A percentile compares a stretch with the other conserved stretches of the same genome.
These are phyloP conservation scores for Eristalinus sepulchralis DNA, from an alignment of 2,888 invertebrate species.

Conservation along the genomic window DNA sequence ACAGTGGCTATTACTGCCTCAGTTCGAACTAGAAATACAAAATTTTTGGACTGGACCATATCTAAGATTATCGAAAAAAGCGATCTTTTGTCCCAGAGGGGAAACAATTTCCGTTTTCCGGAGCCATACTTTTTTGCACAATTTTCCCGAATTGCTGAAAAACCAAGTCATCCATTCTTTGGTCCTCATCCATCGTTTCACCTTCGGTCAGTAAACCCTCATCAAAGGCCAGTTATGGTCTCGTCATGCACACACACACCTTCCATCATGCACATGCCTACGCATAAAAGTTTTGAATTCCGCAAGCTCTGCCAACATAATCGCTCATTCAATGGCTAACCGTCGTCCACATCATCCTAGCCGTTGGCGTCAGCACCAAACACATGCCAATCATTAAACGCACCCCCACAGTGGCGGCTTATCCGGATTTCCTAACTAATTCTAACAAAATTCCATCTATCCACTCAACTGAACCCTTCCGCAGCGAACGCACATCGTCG, in stretches of 20 bases:
- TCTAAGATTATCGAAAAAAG: too few species aligned
- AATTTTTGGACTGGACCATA: too few species aligned
- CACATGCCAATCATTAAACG: background rate
- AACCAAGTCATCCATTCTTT: too few species aligned
- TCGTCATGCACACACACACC: background rate
- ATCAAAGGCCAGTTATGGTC: background rate
- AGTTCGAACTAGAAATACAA: too few species aligned
- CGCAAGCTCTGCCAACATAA: background rate
- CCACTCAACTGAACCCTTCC: background rate
- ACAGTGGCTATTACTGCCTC: too few species aligned
- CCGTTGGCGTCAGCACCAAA: background rate
- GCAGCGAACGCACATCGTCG: background rate
- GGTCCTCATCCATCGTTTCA: too few species aligned
- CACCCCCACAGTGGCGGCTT: background rate
- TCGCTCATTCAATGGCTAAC: background rate
- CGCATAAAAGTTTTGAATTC: background rate
- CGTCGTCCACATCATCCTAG: background rate
- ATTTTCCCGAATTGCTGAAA: too few species aligned
- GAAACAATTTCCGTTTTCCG: too few species aligned
- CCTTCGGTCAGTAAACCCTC: background rate
- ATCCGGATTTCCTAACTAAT: background rate
- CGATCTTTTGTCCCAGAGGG: too few species aligned
- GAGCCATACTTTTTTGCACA: too few species aligned
- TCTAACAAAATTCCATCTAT: background rate
- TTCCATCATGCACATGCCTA: background rate